Evolutionary conservation across 2,113 vertebrate genomes (phyloP).

Genomic region (Danionella cerebrum): DNA sequence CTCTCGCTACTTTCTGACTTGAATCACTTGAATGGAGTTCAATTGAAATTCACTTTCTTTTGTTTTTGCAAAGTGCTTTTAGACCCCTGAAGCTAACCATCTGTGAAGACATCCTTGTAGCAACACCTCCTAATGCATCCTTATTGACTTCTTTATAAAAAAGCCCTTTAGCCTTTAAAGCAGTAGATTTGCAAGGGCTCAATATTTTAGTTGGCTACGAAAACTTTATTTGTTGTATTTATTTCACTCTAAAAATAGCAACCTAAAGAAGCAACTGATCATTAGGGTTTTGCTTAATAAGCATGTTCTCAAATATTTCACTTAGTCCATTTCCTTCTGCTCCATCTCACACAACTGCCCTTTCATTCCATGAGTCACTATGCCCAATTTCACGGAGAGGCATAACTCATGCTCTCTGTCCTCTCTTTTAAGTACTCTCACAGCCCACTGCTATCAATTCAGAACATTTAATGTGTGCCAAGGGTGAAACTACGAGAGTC

Average conservation of each 20-base stretch:
- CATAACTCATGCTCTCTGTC: background rate
- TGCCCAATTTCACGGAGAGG: background rate
- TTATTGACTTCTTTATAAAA: background rate
- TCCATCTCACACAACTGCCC: background rate
- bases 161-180: background rate
- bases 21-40: background rate
- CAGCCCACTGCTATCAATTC: background rate
- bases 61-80: background rate
- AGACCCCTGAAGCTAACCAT: background rate
- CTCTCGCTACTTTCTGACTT: background rate
- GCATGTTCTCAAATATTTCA: background rate
- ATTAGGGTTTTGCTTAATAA: background rate
- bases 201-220: too few species aligned
- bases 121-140: background rate
- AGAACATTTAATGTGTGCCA: background rate
- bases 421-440: background rate
- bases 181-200: background rate
- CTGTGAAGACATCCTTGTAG: background rate
- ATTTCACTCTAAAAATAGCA: background rate
- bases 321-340: background rate
- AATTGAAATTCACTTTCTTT: background rate
- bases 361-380: constrained; percentile 4
- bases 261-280: background rate
- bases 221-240: background rate
- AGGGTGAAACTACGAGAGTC: background rate